A percentile compares a stretch with the other conserved stretches of the same genome.
Conservation (phyloP, 2,113 vertebrate genomes). For the Acinonyx jubatus region DNA sequence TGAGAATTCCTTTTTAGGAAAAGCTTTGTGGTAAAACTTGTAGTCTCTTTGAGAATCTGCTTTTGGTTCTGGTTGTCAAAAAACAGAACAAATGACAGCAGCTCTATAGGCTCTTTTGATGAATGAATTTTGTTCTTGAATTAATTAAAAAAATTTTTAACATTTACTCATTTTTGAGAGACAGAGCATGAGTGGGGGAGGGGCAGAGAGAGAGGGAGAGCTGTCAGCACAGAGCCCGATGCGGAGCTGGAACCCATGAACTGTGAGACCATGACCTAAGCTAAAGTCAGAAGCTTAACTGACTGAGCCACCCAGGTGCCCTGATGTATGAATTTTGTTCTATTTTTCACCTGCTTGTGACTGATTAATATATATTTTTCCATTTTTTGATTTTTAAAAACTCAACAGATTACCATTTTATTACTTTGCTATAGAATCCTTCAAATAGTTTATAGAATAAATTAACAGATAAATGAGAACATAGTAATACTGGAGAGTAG, state of each 20-base stretch:
- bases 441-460: not conserved
- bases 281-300: too few species aligned
- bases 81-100: not conserved
- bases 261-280: too few species aligned
- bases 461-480: not conserved
- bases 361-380: conserved; percentile 12
- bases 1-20: not conserved
- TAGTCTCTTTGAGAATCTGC: not conserved
- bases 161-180: too few species aligned
- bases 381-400: conserved; percentile 19
- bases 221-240: too few species aligned
- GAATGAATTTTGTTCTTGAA: not conserved
- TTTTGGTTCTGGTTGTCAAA: not conserved
- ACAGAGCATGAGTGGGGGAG: too few species aligned
- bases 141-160: too few species aligned
- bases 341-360: conserved; percentile 14
- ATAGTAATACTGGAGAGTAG: not conserved
- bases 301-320: too few species aligned
- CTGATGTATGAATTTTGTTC: not conserved
- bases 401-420: not conserved
- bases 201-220: too few species aligned
- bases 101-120: not conserved
- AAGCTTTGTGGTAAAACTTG: not conserved
- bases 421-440: not conserved
- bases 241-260: too few species aligned